These are phyloP conservation scores for Cinclus mexicanus DNA, from an alignment of 2,113 vertebrate species.

Conservation along the genomic window DNA sequence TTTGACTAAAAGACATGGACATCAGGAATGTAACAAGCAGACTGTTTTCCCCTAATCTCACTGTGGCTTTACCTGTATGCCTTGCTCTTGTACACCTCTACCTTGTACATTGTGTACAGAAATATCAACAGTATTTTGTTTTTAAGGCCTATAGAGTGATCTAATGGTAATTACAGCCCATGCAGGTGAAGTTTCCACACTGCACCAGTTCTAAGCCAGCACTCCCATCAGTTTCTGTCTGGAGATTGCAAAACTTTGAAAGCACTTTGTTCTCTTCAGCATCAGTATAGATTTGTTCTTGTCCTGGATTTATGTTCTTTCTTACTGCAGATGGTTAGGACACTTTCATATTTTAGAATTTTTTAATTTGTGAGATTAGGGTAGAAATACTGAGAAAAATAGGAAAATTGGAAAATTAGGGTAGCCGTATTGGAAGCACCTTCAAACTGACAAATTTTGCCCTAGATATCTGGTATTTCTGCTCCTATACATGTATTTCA, in stretches of 20 bases:
- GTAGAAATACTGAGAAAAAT: background rate
- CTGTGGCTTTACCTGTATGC: background rate
- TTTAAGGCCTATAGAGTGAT: background rate
- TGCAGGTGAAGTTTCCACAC: background rate
- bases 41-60: background rate
- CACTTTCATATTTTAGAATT: background rate
- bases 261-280: background rate
- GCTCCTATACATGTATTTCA: background rate
- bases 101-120: background rate
- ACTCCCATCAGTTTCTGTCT: background rate
- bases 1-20: conserved; percentile 19
- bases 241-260: background rate
- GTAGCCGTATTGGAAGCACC: background rate
- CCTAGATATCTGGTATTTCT: background rate
- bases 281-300: background rate
- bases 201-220: background rate
- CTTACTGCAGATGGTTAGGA: background rate
- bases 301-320: background rate
- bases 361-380: background rate
- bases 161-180: background rate
- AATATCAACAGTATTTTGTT: background rate
- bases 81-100: background rate
- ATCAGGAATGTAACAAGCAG: background rate
- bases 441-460: background rate
- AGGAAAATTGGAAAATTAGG: background rate